Percentiles rank a stretch among this genome's conserved stretches.
Evolutionary conservation across 1,140 invertebrate genomes (phyloP).

Genomic region (Manduca sexta): DNA sequence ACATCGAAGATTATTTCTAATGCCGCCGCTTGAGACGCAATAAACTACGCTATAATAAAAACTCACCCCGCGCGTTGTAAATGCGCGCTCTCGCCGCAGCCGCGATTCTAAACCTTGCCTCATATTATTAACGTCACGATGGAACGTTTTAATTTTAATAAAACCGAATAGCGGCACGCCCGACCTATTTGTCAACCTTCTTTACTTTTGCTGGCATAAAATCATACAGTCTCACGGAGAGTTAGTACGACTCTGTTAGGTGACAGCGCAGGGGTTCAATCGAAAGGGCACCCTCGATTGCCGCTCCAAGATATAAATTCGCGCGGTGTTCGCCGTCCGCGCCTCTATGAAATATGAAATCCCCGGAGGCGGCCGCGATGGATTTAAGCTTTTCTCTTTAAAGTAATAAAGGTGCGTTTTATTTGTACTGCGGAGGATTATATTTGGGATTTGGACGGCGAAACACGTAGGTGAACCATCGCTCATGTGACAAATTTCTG

Average conservation of each 20-base stretch:
- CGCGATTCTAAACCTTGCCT: constrained; percentile 49
- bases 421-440: constrained; percentile 59
- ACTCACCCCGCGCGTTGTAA: constrained; percentile 54
- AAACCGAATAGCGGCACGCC: constrained; percentile 66
- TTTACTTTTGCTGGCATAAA: constrained; percentile 68
- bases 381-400: constrained; percentile 64
- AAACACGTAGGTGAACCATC: constrained; percentile 72
- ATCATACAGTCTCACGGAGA: constrained; percentile 61
- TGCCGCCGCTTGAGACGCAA: constrained; percentile 51
- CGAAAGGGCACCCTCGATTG: constrained; percentile 60
- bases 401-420: constrained; percentile 72
- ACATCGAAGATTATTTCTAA: constrained; percentile 54
- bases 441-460: constrained; percentile 65
- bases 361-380: constrained; percentile 40
- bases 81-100: constrained; percentile 16
- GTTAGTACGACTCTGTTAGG: constrained; percentile 31
- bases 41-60: constrained; percentile 67
- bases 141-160: constrained; percentile 71
- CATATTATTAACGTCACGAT: constrained; percentile 56
- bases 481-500: constrained; percentile 73
- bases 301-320: constrained; percentile 60
- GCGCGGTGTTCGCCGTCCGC: constrained; percentile 44
- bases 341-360: constrained; percentile 53
- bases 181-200: constrained; percentile 70
- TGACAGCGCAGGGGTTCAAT: constrained; percentile 22